Conservation (phyloP, 2,888 invertebrate genomes). For the Megaustenia siamemsis region DNA sequence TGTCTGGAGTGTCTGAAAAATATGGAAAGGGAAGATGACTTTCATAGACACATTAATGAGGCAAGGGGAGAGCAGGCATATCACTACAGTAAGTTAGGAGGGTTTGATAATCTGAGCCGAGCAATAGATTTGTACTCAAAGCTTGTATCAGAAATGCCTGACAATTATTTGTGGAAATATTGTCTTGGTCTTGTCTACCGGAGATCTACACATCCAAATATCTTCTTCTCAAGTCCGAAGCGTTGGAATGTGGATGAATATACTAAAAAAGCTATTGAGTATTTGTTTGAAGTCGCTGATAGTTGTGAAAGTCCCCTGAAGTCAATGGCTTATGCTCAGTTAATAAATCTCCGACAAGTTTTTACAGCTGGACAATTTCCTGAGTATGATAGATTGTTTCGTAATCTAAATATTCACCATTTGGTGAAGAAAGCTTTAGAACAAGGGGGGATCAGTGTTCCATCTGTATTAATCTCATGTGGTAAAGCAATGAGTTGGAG, state of each 20-base stretch:
- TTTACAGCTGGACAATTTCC: background rate
- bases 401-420: too few species aligned
- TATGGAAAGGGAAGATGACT: background rate
- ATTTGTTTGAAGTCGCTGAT: background rate
- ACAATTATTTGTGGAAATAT: background rate
- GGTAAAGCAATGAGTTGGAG: background rate
- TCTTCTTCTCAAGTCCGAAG: too few species aligned
- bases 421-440: too few species aligned
- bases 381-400: background rate
- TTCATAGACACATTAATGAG: background rate
- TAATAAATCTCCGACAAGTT: background rate
- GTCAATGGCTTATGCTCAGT: background rate
- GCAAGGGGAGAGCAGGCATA: background rate
- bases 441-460: too few species aligned
- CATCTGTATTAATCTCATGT: too few species aligned
- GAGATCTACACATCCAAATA: background rate
- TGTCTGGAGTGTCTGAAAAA: background rate
- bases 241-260: background rate
- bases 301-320: background rate
- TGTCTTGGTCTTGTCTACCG: background rate
- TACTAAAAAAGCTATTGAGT: background rate
- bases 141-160: background rate
- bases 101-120: background rate
- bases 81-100: background rate
- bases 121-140: conserved; percentile 1